Conservation (phyloP, 2,113 vertebrate genomes). For the Tricholaema leucomelas region DNA sequence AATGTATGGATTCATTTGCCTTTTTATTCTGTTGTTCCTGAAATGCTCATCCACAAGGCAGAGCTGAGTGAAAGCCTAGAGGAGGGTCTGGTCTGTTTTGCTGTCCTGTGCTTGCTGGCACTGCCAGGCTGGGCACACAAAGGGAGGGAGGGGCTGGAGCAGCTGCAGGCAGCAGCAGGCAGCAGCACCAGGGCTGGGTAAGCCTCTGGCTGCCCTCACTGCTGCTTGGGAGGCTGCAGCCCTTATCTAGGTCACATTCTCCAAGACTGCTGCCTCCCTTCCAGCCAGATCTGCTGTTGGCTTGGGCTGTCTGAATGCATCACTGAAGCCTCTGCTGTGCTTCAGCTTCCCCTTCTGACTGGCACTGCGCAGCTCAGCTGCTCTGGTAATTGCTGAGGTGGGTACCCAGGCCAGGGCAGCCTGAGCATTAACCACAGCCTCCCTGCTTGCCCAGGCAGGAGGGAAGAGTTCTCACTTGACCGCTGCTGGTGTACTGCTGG, state of each 20-base stretch:
- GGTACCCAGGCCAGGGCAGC: conserved; percentile 24
- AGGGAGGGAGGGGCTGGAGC: not conserved
- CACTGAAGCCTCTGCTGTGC: conserved; percentile 36
- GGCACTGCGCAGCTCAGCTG: conserved; percentile 8
- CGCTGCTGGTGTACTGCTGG: not conserved
- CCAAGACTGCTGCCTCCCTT: conserved; percentile 39
- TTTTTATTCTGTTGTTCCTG: conserved; percentile 18
- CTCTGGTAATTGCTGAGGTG: conserved; percentile 44
- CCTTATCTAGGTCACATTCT: conserved; percentile 64
- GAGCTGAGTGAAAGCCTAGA: not conserved
- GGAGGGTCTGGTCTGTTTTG: conserved; percentile 10
- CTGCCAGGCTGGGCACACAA: not conserved
- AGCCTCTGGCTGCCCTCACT: conserved; percentile 19
- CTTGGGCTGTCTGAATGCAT: conserved; percentile 43
- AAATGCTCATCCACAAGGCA: conserved; percentile 21
- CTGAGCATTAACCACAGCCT: not conserved
- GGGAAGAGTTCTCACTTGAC: not conserved
- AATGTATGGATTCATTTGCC: conserved; percentile 10
- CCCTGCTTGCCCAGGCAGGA: not conserved
- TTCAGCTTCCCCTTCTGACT: conserved; percentile 52
- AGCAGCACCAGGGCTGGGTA: not conserved
- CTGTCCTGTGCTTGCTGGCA: not conserved
- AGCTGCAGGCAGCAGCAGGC: conserved; percentile 26
- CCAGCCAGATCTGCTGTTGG: conserved; percentile 57
- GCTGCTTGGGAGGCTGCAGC: conserved; percentile 42